A percentile compares a stretch with the other conserved stretches of the same genome.
Evolutionary conservation across 2,888 invertebrate species (phyloP).

Genomic region (Ochropleura plecta): DNA sequence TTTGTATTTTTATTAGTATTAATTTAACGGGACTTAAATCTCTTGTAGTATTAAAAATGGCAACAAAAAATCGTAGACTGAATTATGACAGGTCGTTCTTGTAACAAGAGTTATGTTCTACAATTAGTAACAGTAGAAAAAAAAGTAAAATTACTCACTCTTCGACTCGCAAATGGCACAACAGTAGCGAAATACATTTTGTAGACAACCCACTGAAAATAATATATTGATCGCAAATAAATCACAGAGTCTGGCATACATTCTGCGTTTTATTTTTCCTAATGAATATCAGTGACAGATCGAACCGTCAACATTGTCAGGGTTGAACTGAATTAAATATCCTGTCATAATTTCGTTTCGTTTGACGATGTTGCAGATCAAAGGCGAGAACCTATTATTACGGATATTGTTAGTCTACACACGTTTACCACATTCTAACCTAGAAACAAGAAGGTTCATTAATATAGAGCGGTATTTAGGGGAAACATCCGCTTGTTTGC

Average conservation of each 20-base stretch:
- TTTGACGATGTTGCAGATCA: slow-evolving; percentile 62
- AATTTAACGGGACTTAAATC: slow-evolving; percentile 41
- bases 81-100: slow-evolving; percentile 49
- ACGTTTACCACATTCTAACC: slow-evolving; percentile 53
- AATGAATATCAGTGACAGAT: slow-evolving; percentile 50
- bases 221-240: slow-evolving; percentile 53
- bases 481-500: slow-evolving; percentile 48
- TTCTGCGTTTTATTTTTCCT: slow-evolving; percentile 44
- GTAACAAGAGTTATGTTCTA: slow-evolving; percentile 47
- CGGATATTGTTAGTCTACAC: slow-evolving; percentile 56
- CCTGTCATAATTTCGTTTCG: slow-evolving; percentile 65
- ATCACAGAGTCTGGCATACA: slow-evolving; percentile 25
- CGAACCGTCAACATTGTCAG: slow-evolving; percentile 56
- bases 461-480: slow-evolving; percentile 56
- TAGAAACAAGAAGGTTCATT: slow-evolving; percentile 59
- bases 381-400: slow-evolving; percentile 60
- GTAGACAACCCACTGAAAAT: slow-evolving; percentile 39
- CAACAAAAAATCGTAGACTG: slow-evolving; percentile 46
- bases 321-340: slow-evolving; percentile 63
- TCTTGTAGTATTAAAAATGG: slow-evolving; percentile 23
- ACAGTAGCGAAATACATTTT: slow-evolving; percentile 47
- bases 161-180: slow-evolving; percentile 41
- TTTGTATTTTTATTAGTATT: slow-evolving; percentile 27
- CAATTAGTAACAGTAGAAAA: slow-evolving; percentile 46
- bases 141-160: slow-evolving; percentile 39